Evolutionary conservation across 1,140 invertebrate species (phyloP).

Genomic region (Psix sp.): DNA sequence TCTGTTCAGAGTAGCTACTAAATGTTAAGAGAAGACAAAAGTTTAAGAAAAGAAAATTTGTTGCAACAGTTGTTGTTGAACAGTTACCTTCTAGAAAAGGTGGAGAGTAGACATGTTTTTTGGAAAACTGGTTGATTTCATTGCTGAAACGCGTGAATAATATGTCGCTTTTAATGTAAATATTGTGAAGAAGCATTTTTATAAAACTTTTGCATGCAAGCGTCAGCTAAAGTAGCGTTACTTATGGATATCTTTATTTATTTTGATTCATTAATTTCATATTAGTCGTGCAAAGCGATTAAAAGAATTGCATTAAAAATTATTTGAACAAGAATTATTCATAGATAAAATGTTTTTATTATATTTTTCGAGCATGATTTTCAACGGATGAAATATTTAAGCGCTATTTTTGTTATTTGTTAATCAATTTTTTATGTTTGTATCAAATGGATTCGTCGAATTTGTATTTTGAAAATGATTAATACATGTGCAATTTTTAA

Average conservation of each 20-base stretch:
- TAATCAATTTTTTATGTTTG: constrained; percentile 33
- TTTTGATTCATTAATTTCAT: constrained; percentile 6
- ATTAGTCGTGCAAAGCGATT: constrained; percentile 21
- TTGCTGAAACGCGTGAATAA: no score
- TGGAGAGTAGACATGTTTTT: no score
- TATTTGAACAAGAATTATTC: constrained; percentile 27
- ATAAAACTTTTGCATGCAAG: constrained; percentile 15
- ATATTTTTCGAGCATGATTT: constrained; percentile 36
- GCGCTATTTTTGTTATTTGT: constrained; percentile 9
- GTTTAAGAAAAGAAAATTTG: no score
- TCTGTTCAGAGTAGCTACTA: no score
- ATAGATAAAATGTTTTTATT: constrained; percentile 18
- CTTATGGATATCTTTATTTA: constrained; percentile 9
- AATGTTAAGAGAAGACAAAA: no score
- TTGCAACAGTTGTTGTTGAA: no score
- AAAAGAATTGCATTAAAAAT: constrained; percentile 13
- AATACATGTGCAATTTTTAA: constrained; percentile 17
- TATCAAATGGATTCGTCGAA: constrained; percentile 11
- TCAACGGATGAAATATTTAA: constrained; percentile 13
- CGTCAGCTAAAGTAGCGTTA: neutral
- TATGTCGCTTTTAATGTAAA: no score
- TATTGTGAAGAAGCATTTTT: constrained; percentile 2
- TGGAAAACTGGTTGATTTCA: no score
- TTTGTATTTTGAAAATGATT: constrained; percentile 13
- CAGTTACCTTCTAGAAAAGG: no score